Base-by-base conservation (phyloP, 2,113 vertebrate species). In the Pelecanus crispus region DNA sequence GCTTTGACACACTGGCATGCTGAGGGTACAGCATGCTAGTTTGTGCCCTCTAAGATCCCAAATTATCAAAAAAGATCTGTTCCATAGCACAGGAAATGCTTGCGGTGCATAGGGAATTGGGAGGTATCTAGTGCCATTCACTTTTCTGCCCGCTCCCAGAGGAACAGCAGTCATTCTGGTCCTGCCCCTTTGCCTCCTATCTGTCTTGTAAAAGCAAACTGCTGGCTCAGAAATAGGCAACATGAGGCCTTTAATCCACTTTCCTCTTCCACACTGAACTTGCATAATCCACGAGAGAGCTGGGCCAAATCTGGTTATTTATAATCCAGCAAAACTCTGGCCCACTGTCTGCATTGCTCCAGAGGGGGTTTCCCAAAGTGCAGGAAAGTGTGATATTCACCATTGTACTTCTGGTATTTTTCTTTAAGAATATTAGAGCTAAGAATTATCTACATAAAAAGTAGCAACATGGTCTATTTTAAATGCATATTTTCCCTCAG, bases 301-400 rank as follows among this genome's bases (percentile, higher is more conserved):
- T 47, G 75, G 61, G 61, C 47, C 61, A 95, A 77, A 85, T 84
- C 80, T 91, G 71, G n/a, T 81, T 94, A 44, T 92, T 94, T 91
- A 87, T 75, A 87, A 96, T 75, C 56, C 56, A 79, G 52, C 24
- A 84, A 49, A 84, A 84, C 10, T 71, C 29, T 19, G 44, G 18
- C 49, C 15, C 7, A 0, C 61, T 84, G 16, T 78, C 63, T 84
- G 45, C 36, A 10, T 29, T 86, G 59, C 32, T 55, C 52, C 47
- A 55, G 34, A 73, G 25, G 22, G 24, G 17, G 17, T 73, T 92
- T 83, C 72, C 83, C 31, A 1, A 83, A 53, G 32, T 40, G 34
- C 77, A 44, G 44, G 21, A 52, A 8, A 59, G 17, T 17, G 4
- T 58, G 49, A n/a, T 55, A 14, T 47, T 90, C 49, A 53, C 29